Evolutionary conservation across 2,113 vertebrate species (phyloP).

Genomic region (Apaloderma vittatum): DNA sequence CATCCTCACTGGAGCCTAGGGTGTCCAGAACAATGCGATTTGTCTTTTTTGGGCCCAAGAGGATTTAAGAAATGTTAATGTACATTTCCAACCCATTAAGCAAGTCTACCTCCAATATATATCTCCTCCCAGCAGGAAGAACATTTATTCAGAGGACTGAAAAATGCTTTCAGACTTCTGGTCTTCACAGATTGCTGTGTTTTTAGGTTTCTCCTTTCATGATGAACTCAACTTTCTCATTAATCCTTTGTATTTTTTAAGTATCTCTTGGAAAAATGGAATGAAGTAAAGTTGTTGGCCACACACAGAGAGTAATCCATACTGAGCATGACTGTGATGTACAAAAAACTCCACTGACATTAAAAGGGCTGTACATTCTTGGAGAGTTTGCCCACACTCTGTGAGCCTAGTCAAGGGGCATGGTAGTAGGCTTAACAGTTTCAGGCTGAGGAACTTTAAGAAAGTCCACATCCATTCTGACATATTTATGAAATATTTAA

Average conservation of each 20-base stretch:
- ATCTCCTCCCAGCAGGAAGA: not conserved
- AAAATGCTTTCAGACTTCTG: not conserved
- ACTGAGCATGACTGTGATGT: not conserved
- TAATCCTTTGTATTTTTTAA: not conserved
- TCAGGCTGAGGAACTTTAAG: not conserved
- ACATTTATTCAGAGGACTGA: not conserved
- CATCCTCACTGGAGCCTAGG: not conserved
- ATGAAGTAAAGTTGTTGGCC: not conserved
- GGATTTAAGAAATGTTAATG: not conserved
- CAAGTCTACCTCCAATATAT: not conserved
- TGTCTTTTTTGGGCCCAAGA: not conserved
- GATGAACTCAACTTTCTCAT: not conserved
- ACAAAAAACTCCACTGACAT: not conserved
- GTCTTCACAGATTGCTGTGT: not conserved
- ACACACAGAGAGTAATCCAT: not conserved
- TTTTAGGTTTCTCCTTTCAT: not conserved
- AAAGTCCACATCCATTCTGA: not conserved
- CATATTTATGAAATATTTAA: not conserved
- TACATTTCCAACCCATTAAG: not conserved
- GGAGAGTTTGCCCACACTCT: not conserved
- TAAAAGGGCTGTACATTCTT: not conserved
- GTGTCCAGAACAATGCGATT: not conserved
- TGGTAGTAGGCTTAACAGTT: not conserved
- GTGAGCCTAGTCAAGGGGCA: not conserved
- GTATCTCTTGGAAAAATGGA: rapidly evolving